phyloP scores from a whole-genome alignment of 2,797 vertebrate species.

The Monodelphis domestica region DNA sequence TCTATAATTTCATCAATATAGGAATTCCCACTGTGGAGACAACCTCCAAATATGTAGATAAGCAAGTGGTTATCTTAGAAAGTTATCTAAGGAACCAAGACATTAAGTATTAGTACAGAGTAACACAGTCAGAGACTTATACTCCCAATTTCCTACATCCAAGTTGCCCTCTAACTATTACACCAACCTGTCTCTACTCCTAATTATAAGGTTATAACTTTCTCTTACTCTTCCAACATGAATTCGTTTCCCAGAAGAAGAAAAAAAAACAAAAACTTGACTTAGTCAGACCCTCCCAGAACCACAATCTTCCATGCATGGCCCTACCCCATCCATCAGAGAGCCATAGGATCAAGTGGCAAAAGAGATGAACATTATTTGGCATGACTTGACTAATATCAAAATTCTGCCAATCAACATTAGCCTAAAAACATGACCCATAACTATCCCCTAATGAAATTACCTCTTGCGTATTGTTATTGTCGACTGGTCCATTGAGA shows the following conservation, averaged over 20 bases:
- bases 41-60: neutral
- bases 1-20: neutral
- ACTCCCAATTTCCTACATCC: neutral
- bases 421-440: neutral
- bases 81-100: neutral
- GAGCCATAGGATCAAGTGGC: accelerated
- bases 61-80: neutral
- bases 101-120: neutral
- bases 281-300: neutral
- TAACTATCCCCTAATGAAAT: slow-evolving; percentile 39
- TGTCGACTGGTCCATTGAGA: slow-evolving; percentile 95
- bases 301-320: neutral
- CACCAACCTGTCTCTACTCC: neutral
- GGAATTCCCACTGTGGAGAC: neutral
- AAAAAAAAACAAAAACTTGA: neutral
- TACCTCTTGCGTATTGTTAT: slow-evolving; percentile 96
- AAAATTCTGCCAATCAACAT: neutral
- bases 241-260: neutral
- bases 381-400: neutral
- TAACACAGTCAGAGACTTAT: neutral
- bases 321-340: neutral
- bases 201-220: neutral
- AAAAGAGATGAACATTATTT: neutral
- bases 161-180: neutral
- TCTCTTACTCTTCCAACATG: neutral